Percentiles rank a stretch among this genome's conserved stretches.
Conservation (phyloP, 1,140 invertebrate genomes). For the Drosophila insularis region DNA sequence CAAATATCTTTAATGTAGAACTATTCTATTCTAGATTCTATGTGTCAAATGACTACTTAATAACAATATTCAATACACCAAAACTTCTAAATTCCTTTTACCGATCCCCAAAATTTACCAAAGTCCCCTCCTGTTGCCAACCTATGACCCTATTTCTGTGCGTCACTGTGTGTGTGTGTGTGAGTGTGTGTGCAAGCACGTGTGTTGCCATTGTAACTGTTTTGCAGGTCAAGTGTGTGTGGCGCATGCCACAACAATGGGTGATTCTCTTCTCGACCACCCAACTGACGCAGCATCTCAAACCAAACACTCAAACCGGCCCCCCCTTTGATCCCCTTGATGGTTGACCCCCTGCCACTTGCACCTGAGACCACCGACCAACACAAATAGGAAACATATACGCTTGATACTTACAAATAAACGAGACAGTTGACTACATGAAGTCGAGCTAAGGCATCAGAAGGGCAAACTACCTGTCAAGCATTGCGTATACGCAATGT, state of each 20-base stretch:
- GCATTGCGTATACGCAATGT: conserved; percentile 74
- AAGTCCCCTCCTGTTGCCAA: neutral
- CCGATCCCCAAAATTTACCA: too few relatives aligned
- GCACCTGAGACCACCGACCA: conserved; percentile 54
- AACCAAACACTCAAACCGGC: conserved; percentile 4
- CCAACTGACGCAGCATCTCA: conserved; percentile 1
- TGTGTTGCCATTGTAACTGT: conserved; percentile 49
- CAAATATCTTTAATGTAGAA: too few relatives aligned
- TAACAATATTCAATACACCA: too few relatives aligned
- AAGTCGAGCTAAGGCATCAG: conserved; percentile 24
- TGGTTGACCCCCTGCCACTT: neutral
- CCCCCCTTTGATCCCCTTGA: too few relatives aligned
- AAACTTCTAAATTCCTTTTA: too few relatives aligned
- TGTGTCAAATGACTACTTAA: too few relatives aligned
- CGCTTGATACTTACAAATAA: conserved; percentile 45
- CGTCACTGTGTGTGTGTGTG: neutral
- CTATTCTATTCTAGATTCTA: too few relatives aligned
- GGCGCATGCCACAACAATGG: conserved; percentile 67
- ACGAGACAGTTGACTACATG: conserved; percentile 23
- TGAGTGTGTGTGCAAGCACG: neutral
- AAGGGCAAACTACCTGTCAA: conserved; percentile 63
- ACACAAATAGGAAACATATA: conserved; percentile 69
- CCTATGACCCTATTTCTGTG: neutral
- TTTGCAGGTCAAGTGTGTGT: conserved; percentile 72
- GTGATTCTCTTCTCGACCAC: neutral